phyloP scores from a whole-genome alignment of 2,113 vertebrate genomes.

The Quiscalus mexicanus region DNA sequence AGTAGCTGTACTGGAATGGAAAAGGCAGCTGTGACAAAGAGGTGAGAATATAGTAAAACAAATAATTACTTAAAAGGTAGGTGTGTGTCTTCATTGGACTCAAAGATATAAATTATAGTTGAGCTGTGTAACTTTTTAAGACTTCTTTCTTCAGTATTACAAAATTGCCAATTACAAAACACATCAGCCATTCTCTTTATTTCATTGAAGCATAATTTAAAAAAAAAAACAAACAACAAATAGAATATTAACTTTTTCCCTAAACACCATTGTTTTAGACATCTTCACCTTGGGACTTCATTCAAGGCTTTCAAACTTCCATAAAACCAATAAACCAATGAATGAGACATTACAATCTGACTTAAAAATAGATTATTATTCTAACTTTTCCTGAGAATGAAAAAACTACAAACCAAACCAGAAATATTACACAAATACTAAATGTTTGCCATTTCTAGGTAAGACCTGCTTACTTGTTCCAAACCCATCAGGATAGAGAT shows the following conservation, averaged over 20 bases:
- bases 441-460: neutral
- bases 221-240: rapidly evolving
- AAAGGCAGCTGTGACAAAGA: slow-evolving; percentile 2
- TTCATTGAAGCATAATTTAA: neutral
- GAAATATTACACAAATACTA: neutral
- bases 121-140: neutral
- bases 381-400: neutral
- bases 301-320: neutral
- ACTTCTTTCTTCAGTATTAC: neutral
- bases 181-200: neutral
- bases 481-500: neutral
- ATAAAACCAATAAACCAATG: neutral
- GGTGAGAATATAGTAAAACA: slow-evolving; percentile 3
- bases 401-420: neutral
- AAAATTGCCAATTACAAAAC: neutral
- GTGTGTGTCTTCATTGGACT: neutral
- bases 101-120: neutral
- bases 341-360: neutral
- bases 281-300: neutral
- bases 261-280: neutral
- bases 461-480: neutral
- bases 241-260: neutral
- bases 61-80: slow-evolving; percentile 45
- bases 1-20: slow-evolving; percentile 10
- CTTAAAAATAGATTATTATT: neutral